A percentile compares a stretch with the other conserved stretches of the same genome.
Evolutionary conservation across 2,113 vertebrate genomes (phyloP).

Genomic region (Periophthalmodon schlosseri): DNA sequence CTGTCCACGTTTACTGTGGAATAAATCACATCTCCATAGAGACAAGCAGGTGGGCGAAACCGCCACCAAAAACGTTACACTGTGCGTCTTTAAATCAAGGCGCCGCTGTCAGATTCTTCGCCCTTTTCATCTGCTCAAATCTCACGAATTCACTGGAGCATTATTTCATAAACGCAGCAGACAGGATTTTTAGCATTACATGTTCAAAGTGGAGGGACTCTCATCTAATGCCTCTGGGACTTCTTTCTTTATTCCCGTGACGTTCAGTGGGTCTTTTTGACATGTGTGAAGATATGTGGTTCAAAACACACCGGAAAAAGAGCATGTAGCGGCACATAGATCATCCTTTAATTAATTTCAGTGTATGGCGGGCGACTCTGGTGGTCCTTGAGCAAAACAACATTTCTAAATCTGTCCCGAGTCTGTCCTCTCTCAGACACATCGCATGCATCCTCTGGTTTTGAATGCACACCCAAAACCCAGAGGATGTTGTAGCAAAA

Average conservation of each 20-base stretch:
- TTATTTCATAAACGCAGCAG: slow-evolving; percentile 25
- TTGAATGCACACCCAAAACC: slow-evolving; percentile 35
- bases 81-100: slow-evolving; percentile 79
- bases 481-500: slow-evolving; percentile 64
- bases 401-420: slow-evolving; percentile 29
- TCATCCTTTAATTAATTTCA: slow-evolving; percentile 58
- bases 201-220: slow-evolving; percentile 27
- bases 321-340: slow-evolving; percentile 13
- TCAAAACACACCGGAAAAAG: slow-evolving; percentile 19
- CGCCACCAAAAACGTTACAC: not conserved
- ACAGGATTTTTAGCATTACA: slow-evolving; percentile 5
- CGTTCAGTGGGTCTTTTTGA: slow-evolving; percentile 35
- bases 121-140: slow-evolving; percentile 34
- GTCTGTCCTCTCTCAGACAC: slow-evolving; percentile 44
- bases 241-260: slow-evolving; percentile 59
- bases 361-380: slow-evolving; percentile 56
- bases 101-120: slow-evolving; percentile 63
- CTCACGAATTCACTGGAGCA: not conserved
- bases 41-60: no score
- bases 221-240: slow-evolving; percentile 45
- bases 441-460: slow-evolving; percentile 59
- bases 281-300: slow-evolving; percentile 31
- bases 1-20: no score
- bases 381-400: slow-evolving; percentile 59
- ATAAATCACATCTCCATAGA: no score